Conservation (phyloP, 2,113 vertebrate genomes). For the Balaenoptera acutorostrata region DNA sequence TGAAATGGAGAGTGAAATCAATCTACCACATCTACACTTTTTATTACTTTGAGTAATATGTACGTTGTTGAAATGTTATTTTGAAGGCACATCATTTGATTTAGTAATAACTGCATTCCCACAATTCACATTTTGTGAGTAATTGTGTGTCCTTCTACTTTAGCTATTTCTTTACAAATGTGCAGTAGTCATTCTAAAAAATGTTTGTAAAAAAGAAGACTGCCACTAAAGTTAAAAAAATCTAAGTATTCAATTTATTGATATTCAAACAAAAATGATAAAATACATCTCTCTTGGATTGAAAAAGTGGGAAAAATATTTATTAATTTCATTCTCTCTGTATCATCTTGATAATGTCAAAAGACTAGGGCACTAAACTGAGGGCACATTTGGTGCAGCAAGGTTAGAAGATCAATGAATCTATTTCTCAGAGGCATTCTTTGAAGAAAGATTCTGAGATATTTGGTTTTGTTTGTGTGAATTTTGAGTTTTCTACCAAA, state of each 20-base stretch:
- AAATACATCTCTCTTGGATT: neutral
- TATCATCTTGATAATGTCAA: conserved; percentile 18
- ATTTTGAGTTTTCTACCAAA: conserved; percentile 57
- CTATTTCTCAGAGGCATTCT: neutral
- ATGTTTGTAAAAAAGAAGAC: neutral
- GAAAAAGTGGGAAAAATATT: neutral
- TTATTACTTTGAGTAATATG: neutral
- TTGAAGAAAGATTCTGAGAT: neutral
- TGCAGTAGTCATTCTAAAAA: neutral
- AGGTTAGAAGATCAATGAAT: neutral
- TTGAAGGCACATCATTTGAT: neutral
- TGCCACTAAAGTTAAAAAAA: neutral
- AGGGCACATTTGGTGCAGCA: conserved; percentile 1
- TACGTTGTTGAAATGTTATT: conserved; percentile 15
- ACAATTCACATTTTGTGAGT: conserved; percentile 2
- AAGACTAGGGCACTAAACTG: neutral
- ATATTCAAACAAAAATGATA: neutral
- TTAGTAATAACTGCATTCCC: neutral
- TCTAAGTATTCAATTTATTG: conserved; percentile 6
- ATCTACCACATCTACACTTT: neutral
- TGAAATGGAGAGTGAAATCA: neutral
- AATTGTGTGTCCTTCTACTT: neutral
- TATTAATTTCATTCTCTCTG: conserved; percentile 9
- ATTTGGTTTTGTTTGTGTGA: conserved; percentile 31
- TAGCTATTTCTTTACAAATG: conserved; percentile 20